Conservation (phyloP, 2,113 vertebrate genomes). For the Platysteira castanea region DNA sequence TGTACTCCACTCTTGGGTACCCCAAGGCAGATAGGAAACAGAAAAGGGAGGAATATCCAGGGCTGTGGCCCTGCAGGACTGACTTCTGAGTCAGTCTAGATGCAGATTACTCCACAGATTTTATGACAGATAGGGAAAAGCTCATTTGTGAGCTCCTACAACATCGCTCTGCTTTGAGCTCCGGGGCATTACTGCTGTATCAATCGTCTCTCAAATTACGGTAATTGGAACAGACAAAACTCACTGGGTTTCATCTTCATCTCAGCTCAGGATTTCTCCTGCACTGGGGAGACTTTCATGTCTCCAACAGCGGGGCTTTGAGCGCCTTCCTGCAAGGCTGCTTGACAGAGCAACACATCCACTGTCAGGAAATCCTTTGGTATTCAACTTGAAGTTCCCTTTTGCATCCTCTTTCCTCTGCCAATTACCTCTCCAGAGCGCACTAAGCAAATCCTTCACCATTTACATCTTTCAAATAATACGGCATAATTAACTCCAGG, state of each 20-base stretch:
- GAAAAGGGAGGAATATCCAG: not conserved
- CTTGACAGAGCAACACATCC: not conserved
- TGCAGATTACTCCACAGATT: not conserved
- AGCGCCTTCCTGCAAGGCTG: not conserved
- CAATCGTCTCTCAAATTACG: not conserved
- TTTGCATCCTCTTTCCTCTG: slow-evolving; percentile 21
- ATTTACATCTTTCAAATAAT: slow-evolving; percentile 31
- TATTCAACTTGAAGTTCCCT: slow-evolving; percentile 5
- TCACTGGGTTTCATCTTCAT: not conserved
- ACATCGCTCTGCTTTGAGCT: not conserved
- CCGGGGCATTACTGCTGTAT: not conserved
- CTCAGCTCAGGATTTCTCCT: not conserved
- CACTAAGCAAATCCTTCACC: slow-evolving; percentile 16
- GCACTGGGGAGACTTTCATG: not conserved
- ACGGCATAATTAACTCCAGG: not conserved
- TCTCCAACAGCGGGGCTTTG: not conserved
- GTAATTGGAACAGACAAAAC: not conserved
- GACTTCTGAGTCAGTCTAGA: not conserved
- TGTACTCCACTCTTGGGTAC: not conserved
- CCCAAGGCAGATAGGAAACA: not conserved
- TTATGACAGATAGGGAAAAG: not conserved
- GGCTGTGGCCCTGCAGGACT: not conserved
- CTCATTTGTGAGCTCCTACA: not conserved
- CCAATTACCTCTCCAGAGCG: not conserved
- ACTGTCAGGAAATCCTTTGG: not conserved